These are phyloP conservation scores for Charanyca ferruginea DNA, from an alignment of 2,888 invertebrate species.

Conservation along the genomic window DNA sequence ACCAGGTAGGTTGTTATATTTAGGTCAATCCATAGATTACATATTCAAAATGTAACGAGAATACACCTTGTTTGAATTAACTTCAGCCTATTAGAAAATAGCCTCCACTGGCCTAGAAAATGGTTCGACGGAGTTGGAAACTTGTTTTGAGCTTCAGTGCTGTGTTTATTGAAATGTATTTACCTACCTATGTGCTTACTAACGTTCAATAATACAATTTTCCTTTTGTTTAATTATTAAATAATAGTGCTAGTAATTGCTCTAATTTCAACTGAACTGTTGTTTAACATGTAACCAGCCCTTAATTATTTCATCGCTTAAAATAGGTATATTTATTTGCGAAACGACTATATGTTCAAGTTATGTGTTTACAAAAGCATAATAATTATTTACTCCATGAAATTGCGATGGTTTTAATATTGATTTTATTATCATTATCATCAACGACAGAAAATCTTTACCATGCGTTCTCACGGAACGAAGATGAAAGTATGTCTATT, in stretches of 20 bases:
- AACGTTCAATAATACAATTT: constrained; percentile 26
- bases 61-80: constrained; percentile 22
- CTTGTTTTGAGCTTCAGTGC: constrained; percentile 12
- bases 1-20: background rate
- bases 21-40: constrained; percentile 2
- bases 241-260: too few species aligned
- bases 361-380: too few species aligned
- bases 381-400: too few species aligned
- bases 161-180: background rate
- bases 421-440: background rate
- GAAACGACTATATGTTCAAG: too few species aligned
- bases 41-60: constrained; percentile 15
- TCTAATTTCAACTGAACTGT: background rate
- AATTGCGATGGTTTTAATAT: background rate
- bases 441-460: background rate
- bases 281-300: background rate
- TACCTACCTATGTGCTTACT: background rate
- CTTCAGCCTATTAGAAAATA: constrained; percentile 31
- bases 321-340: too few species aligned
- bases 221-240: constrained; percentile 23
- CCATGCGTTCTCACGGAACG: background rate
- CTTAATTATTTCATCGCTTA: background rate
- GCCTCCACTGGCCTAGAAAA: constrained; percentile 37
- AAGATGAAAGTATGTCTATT: background rate
- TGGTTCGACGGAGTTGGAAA: constrained; percentile 35